Base-by-base conservation (phyloP, 2,888 invertebrate genomes). In the Allophyes oxyacanthae region DNA sequence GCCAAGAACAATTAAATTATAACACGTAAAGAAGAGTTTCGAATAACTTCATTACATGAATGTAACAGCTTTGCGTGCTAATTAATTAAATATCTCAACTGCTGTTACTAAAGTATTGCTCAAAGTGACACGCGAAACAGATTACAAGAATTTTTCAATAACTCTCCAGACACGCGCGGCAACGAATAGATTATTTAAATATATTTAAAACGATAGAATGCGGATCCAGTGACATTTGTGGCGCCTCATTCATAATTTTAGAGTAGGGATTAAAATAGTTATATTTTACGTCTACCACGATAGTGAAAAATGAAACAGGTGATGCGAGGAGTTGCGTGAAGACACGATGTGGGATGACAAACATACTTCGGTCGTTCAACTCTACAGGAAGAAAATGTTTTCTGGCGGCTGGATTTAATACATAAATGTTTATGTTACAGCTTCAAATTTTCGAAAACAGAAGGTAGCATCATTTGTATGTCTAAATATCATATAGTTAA, bases 281-380 rank as follows among this genome's bases (percentile, higher is more conserved):
- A 79, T 77, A 73, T 79, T 78, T 77, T 78, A 79, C 79, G 82
- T 82, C 80, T 77, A 76, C 83, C 63, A 79, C 84, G 78, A 85
- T 88, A 87, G 86, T 88, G 87, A 89, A 88, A 90, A 89, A 88
- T 89, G 78, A 88, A 88, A 87, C 90, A 91, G 88, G 88, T 91
- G 87, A 89, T 84, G 81, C 78, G 72, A 71, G 76, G 81, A 80
- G 65, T 76, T 77, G 28, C 28, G 69, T 79, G 81, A 81, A 83
- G 80, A 84, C 83, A 79, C 76, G 81, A 84, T 82, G 84, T 85
- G 81, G 82, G 85, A 86, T 88, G 89, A 89, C 88, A 88, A 86
- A 90, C 83, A 81, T 76, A 77, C 65, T 57, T 63, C 76, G 87
- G 86, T 86, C 87, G 74, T 87, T 87, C 84, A 87, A 86, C 87